Percentiles rank a stretch among this genome's conserved stretches.
Evolutionary conservation across 2,888 invertebrate species (phyloP).

Genomic region (Panorpa germanica): DNA sequence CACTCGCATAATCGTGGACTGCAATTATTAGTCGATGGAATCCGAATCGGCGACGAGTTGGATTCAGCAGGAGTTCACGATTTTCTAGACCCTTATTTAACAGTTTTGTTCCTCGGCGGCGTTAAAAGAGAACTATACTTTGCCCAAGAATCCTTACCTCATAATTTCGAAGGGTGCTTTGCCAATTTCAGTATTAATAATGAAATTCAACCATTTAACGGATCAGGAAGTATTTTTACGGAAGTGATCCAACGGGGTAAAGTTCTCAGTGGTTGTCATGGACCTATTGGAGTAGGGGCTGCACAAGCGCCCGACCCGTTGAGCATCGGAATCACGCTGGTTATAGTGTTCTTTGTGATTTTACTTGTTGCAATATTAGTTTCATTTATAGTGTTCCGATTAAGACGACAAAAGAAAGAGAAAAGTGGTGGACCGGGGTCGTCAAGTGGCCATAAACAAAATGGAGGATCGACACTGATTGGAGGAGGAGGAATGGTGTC

Average conservation of each 20-base stretch:
- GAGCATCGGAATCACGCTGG: conserved; percentile 81
- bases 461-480: conserved; percentile 48
- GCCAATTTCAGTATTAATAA: conserved; percentile 78
- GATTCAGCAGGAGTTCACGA: conserved; percentile 78
- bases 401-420: conserved; percentile 73
- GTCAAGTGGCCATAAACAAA: conserved; percentile 55
- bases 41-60: conserved; percentile 62
- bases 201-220: conserved; percentile 77
- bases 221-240: conserved; percentile 64
- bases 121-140: conserved; percentile 40
- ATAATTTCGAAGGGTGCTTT: conserved; percentile 74
- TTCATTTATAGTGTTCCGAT: conserved; percentile 80
- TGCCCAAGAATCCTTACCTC: conserved; percentile 28
- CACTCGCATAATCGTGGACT: conserved; percentile 50
- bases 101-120: conserved; percentile 63
- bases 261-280: conserved; percentile 54
- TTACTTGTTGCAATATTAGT: conserved; percentile 74
- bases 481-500: conserved; percentile 48
- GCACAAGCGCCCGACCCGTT: conserved; percentile 70
- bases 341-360: conserved; percentile 86
- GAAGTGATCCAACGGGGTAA: conserved; percentile 53
- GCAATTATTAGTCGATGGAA: conserved; percentile 49
- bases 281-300: conserved; percentile 53
- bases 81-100: conserved; percentile 79
- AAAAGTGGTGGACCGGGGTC: conserved; percentile 51